These are phyloP conservation scores for Buceros bicornis DNA, from an alignment of 2,797 vertebrate species.

Conservation along the genomic window DNA sequence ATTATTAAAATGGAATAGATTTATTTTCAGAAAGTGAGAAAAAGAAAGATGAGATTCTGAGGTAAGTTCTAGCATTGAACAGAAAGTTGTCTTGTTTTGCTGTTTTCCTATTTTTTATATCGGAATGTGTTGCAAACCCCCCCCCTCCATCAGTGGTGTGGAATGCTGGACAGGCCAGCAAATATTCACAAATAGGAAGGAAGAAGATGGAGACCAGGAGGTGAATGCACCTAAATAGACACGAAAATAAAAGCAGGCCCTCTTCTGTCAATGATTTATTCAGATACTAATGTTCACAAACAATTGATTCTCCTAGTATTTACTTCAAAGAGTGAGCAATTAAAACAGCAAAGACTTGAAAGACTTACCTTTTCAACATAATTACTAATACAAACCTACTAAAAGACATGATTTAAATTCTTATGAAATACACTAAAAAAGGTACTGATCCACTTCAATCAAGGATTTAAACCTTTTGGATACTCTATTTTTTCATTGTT, in stretches of 20 bases:
- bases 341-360: not conserved
- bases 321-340: not conserved
- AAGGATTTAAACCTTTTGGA: not conserved
- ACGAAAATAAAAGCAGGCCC: not conserved
- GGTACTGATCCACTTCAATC: not conserved
- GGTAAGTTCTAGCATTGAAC: not conserved
- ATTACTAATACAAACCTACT: not conserved
- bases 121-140: not conserved
- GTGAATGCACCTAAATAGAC: not conserved
- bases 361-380: not conserved
- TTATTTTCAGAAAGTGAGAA: slow-evolving; percentile 1
- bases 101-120: not conserved
- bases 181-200: not conserved
- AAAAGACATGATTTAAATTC: not conserved
- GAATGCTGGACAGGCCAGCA: not conserved
- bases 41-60: not conserved
- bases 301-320: not conserved
- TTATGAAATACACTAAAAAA: not conserved
- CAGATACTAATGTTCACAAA: not conserved
- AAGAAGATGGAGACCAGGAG: not conserved
- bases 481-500: not conserved
- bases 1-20: not conserved
- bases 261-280: not conserved
- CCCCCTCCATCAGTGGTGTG: not conserved
- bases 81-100: not conserved